A percentile compares a stretch with the other conserved stretches of the same genome.
Evolutionary conservation across 2,888 invertebrate genomes (phyloP).

Genomic region (Papilio elwesi): DNA sequence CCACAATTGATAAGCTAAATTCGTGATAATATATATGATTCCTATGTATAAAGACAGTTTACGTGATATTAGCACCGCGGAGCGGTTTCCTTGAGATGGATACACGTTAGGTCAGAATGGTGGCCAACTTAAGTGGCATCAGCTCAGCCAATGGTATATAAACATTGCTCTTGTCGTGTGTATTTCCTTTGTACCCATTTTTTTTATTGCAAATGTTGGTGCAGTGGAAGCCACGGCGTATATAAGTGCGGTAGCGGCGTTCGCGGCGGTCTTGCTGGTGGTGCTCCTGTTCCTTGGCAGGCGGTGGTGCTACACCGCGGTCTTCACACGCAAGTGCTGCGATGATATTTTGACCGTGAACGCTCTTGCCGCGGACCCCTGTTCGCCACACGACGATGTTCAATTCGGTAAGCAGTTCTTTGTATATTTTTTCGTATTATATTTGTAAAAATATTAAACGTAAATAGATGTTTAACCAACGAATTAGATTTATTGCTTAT

Average conservation of each 20-base stretch:
- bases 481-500: neutral
- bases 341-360: constrained; percentile 78
- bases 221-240: constrained; percentile 94
- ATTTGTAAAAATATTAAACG: neutral
- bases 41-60: neutral
- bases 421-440: neutral
- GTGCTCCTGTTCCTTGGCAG: constrained; percentile 94
- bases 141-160: constrained; percentile 73
- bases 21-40: neutral
- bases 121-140: constrained; percentile 75
- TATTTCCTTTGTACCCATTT: constrained; percentile 40
- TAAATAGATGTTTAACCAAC: neutral
- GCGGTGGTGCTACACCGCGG: constrained; percentile 82
- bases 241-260: constrained; percentile 93
- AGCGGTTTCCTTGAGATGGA: constrained; percentile 40
- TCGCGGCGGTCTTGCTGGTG: constrained; percentile 92
- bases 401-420: constrained; percentile 68
- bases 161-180: constrained; percentile 51
- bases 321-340: constrained; percentile 71
- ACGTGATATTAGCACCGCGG: neutral
- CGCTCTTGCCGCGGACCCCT: constrained; percentile 67
- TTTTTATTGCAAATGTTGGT: constrained; percentile 53
- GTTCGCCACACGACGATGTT: constrained; percentile 71
- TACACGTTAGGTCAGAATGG: constrained; percentile 63
- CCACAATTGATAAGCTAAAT: constrained; percentile 26